These are phyloP conservation scores for Drosophila eugracilis DNA, from an alignment of 1,140 invertebrate species.

Conservation along the genomic window DNA sequence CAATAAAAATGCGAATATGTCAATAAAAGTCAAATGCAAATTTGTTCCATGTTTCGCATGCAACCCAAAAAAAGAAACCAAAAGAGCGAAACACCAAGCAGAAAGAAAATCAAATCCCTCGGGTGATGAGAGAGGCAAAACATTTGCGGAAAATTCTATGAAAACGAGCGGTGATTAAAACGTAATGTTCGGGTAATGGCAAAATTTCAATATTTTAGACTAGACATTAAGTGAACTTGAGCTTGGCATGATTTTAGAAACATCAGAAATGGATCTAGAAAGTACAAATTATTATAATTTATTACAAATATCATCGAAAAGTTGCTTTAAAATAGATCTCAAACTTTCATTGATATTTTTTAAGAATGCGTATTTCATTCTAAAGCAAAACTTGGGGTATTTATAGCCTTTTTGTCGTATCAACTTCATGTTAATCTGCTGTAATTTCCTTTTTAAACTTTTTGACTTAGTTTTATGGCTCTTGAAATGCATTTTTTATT, in stretches of 20 bases:
- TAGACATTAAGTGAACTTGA: conserved; percentile 5
- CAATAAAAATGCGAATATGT: conserved; percentile 82
- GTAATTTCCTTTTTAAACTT: too few relatives aligned
- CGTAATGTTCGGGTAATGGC: conserved; percentile 6
- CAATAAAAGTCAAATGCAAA: conserved; percentile 83
- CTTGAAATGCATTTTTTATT: too few relatives aligned
- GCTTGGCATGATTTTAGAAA: background rate
- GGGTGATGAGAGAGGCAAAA: conserved; percentile 14
- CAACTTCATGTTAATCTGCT: background rate
- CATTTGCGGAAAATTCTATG: conserved; percentile 21
- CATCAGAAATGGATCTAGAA: background rate
- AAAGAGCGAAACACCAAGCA: background rate
- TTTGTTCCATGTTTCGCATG: conserved; percentile 50
- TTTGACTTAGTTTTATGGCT: too few relatives aligned
- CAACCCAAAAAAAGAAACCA: conserved; percentile 35
- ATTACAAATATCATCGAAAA: too few relatives aligned
- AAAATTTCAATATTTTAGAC: background rate
- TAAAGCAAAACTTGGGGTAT: background rate
- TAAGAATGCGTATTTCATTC: background rate
- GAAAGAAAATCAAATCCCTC: conserved; percentile 23
- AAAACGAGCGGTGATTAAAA: conserved; percentile 11
- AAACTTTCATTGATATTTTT: background rate
- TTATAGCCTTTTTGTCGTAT: background rate
- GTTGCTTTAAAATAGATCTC: background rate
- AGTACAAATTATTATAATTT: background rate